Conservation (phyloP, 2,113 vertebrate species). For the Axis porcinus region DNA sequence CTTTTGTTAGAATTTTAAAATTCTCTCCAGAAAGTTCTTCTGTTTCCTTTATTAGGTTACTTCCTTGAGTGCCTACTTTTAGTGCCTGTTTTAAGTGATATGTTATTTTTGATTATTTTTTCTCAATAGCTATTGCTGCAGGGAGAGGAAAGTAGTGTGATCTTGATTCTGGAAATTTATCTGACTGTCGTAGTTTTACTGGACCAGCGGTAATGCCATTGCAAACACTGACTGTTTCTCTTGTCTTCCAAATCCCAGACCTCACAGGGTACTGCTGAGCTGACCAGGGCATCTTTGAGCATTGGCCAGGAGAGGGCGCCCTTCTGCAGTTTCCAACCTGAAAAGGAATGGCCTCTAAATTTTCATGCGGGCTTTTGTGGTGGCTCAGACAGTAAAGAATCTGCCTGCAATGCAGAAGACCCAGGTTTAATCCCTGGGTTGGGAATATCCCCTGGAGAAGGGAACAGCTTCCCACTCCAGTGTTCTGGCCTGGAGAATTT, state of each 20-base stretch:
- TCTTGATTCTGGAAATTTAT: neutral
- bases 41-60: neutral
- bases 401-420: neutral
- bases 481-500: neutral
- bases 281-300: neutral
- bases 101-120: neutral
- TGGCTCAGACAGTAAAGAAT: neutral
- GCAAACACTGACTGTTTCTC: neutral
- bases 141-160: neutral
- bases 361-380: neutral
- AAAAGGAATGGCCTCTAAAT: neutral
- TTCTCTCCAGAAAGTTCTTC: neutral
- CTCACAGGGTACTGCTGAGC: rapidly evolving
- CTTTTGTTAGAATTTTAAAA: neutral
- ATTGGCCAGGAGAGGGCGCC: neutral
- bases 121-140: neutral
- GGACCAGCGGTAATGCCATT: neutral
- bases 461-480: neutral
- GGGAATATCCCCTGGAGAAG: neutral
- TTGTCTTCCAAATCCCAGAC: neutral
- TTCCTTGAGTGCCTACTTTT: neutral
- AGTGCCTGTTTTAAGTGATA: neutral
- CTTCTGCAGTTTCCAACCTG: neutral
- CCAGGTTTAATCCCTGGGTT: neutral
- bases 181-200: neutral